Base-by-base conservation (phyloP, 1,140 invertebrate species). In the Thalassaphorura encarpata region DNA sequence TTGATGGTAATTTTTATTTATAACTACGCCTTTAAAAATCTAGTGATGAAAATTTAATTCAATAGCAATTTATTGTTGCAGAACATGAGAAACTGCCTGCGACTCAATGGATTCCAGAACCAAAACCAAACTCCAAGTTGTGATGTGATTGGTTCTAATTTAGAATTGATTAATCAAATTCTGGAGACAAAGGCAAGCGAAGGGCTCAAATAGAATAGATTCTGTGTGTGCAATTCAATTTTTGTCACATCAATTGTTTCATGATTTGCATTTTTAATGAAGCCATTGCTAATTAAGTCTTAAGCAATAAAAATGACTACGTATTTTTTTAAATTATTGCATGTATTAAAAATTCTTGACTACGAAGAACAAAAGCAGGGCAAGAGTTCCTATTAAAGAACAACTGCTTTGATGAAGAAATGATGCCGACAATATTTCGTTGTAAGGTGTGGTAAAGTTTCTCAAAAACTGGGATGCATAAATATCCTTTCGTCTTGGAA, bases 31-130 rank as follows among this genome's bases (percentile, higher is more conserved):
- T 51, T 19, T 15, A 19, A 31, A 11, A n/a, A n/a, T n/a, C n/a
- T n/a, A 36, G n/a, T 13, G 11, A 49, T 27, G 27, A 28, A 8
- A 19, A 19, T n/a, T n/a, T n/a, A n/a, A n/a, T n/a, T n/a, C n/a
- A n/a, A 23, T 13, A 16, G 13, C 18, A 49, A 27, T 11, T 23
- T 29, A 6, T n/a, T 23, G 47, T 53, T 60, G 18, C 41, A 64
- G 62, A 64, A 39, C 62, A 64, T 47, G 39, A 64, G 16, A 64
- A 64, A 21, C 53, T 64, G 3, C 56, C 56, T 2, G 29, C 59
- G 13, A 33, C 54, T 31, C 39, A 55, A 42, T 64, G 62, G 62
- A 64, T 64, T 49, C 62, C 62, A 24, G 57, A 63, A 1, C 49
- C 56, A 18, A 26, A 28, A 23, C 3, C 33, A 53, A 23, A 27